Evolutionary conservation across 2,113 vertebrate species (phyloP).

Genomic region (Hippocampus mohnikei): DNA sequence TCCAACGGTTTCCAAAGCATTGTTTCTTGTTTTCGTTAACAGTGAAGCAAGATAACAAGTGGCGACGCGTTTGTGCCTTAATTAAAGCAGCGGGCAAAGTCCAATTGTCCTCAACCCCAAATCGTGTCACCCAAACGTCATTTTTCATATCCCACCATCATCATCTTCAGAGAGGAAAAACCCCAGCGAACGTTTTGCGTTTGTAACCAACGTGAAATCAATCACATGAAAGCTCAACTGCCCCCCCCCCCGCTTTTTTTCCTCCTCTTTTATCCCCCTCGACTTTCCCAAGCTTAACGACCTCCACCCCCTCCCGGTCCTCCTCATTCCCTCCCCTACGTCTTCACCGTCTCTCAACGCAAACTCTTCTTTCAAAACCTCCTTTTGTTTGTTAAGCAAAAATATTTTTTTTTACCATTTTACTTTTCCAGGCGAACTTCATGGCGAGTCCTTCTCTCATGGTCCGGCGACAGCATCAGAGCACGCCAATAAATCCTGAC

Average conservation of each 20-base stretch:
- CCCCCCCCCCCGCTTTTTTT: conserved; percentile 1
- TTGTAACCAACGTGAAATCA: not conserved
- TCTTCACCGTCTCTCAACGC: conserved; percentile 9
- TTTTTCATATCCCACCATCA: not conserved
- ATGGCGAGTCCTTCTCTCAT: conserved; percentile 81
- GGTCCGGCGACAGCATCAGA: conserved; percentile 72
- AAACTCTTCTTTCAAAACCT: conserved; percentile 20
- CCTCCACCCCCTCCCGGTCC: not conserved
- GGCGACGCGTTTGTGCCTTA: not conserved
- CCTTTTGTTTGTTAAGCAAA: not conserved
- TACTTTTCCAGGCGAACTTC: conserved; percentile 92
- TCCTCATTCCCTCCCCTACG: not conserved
- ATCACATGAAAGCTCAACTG: not conserved
- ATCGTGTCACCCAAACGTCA: not conserved
- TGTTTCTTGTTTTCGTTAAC: too few relatives aligned
- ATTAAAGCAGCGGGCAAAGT: not conserved
- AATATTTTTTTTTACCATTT: conserved; percentile 83
- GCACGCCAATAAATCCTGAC: conserved; percentile 42
- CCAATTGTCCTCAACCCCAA: not conserved
- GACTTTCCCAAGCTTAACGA: conserved; percentile 43
- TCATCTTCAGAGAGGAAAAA: not conserved
- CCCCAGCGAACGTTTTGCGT: not conserved
- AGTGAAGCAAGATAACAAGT: conserved; percentile 34
- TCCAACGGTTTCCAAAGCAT: too few relatives aligned
- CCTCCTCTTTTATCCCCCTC: conserved; percentile 34